phyloP scores from a whole-genome alignment of 2,797 vertebrate species.

The Ibycter americanus region DNA sequence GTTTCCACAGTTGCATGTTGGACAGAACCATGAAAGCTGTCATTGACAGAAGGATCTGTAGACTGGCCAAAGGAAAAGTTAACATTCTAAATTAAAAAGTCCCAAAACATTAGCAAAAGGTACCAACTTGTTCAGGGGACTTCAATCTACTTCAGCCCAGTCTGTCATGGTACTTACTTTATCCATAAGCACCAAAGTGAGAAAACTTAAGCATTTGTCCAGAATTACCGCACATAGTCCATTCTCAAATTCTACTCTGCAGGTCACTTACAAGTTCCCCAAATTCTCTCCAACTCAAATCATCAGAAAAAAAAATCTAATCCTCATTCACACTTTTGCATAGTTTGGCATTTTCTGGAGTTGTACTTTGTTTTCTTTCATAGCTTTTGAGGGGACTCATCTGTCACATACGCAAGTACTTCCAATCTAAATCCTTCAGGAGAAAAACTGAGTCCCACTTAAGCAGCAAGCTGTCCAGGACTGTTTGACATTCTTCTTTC shows the following conservation, averaged over 20 bases:
- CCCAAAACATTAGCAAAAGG: not conserved
- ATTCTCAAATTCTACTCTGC: not conserved
- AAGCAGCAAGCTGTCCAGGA: conserved; percentile 71
- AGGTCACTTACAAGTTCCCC: not conserved
- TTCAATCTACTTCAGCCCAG: not conserved
- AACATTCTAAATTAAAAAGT: conserved; percentile 9
- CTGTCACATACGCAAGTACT: conserved; percentile 11
- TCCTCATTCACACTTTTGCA: conserved; percentile 65
- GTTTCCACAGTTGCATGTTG: not conserved
- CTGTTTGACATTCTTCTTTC: conserved; percentile 50
- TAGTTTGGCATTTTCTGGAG: conserved; percentile 53
- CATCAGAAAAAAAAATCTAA: not conserved
- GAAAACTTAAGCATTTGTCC: conserved; percentile 54
- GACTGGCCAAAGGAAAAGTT: conserved; percentile 14
- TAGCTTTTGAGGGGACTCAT: conserved; percentile 59
- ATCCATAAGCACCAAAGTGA: not conserved
- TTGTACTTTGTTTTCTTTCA: conserved; percentile 20
- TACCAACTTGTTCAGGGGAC: conserved; percentile 14
- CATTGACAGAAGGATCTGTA: not conserved
- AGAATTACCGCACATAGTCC: not conserved
- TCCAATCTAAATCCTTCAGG: conserved; percentile 51
- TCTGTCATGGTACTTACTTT: conserved; percentile 8
- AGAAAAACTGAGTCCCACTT: conserved; percentile 54
- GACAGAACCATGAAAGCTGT: not conserved
- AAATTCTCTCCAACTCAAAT: not conserved